Base-by-base conservation (phyloP, 2,888 invertebrate genomes). In the Conchocele bisecta region DNA sequence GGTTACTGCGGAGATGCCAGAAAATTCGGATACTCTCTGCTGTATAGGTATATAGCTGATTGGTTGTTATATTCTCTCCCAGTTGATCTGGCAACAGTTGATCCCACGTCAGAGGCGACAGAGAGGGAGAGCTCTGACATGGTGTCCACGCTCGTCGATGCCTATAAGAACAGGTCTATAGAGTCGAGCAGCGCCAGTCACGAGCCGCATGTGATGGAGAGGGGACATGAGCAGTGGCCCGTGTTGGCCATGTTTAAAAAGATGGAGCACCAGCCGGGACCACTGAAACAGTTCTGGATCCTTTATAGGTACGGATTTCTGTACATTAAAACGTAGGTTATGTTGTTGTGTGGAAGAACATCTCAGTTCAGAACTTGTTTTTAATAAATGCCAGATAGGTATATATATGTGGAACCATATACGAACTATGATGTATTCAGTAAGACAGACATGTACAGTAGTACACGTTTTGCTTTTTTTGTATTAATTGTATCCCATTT, bases 41-140 rank as follows among this genome's bases (percentile, higher is more conserved):
- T n/a, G n/a, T n/a, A n/a, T n/a, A n/a, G n/a, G n/a, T n/a, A n/a
- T n/a, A n/a, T n/a, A n/a, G n/a, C n/a, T n/a, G n/a, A n/a, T n/a
- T n/a, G n/a, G n/a, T n/a, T n/a, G n/a, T n/a, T n/a, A 33, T 53
- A 11, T 53, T 9, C 3, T 37, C n/a, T 54, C 91, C 50, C 88
- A 95, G 95, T 96, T 58, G 95, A 95, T 81, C 89, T 96, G 50
- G 94, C 95, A 2, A 95, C 95, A 0, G 94, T 95, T 6, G 95
- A 95, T 89, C 93, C 95, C 15, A 93, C 95, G 51, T 97, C 97
- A 0, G 93, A 97, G 15, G 98, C 98, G 88, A 93, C 97, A 26
- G 98, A 98, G 88, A 93, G 97, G 44, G 97, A 98, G 89, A 98
- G 98, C 0, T 97, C 97, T 89, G 96, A 96, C 83, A 97, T 97